phyloP scores from a whole-genome alignment of 2,797 vertebrate species.

The Setipinna tenuifilis region DNA sequence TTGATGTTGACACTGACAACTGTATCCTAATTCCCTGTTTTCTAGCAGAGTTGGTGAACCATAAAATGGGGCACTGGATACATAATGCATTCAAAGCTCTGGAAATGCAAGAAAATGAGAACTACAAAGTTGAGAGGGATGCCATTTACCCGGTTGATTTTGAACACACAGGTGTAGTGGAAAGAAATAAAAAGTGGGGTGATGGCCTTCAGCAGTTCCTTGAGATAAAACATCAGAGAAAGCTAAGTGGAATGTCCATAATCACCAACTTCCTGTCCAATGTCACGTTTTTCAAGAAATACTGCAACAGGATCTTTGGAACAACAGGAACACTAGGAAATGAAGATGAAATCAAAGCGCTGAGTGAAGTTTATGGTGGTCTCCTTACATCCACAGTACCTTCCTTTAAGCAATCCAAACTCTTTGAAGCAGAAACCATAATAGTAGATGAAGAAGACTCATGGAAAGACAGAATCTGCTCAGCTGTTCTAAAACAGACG shows the following conservation, averaged over 20 bases:
- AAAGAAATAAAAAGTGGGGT: constrained; percentile 45
- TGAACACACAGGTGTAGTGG: constrained; percentile 32
- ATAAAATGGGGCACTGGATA: constrained; percentile 28
- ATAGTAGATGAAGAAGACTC: not conserved
- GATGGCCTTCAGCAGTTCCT: constrained; percentile 33
- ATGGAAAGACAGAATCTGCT: not conserved
- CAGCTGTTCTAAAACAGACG: not conserved
- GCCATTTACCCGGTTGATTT: constrained; percentile 35
- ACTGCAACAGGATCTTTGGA: not conserved
- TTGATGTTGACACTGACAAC: not conserved
- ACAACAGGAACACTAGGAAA: not conserved
- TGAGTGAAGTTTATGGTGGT: not conserved
- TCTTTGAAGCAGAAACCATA: not conserved
- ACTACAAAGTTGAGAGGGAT: constrained; percentile 28
- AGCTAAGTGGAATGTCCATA: constrained; percentile 34
- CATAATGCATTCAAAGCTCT: constrained; percentile 32
- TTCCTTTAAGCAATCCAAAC: not conserved
- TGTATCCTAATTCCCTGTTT: constrained; percentile 29
- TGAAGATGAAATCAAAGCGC: not conserved
- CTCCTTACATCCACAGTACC: not conserved
- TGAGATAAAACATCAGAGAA: constrained; percentile 39
- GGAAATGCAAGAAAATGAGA: constrained; percentile 13
- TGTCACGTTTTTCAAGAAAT: constrained; percentile 42
- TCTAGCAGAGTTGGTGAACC: constrained; percentile 23
- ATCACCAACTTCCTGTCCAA: constrained; percentile 53